These are phyloP conservation scores for Drosophila stalkeri DNA, from an alignment of 2,888 invertebrate species.

Conservation along the genomic window DNA sequence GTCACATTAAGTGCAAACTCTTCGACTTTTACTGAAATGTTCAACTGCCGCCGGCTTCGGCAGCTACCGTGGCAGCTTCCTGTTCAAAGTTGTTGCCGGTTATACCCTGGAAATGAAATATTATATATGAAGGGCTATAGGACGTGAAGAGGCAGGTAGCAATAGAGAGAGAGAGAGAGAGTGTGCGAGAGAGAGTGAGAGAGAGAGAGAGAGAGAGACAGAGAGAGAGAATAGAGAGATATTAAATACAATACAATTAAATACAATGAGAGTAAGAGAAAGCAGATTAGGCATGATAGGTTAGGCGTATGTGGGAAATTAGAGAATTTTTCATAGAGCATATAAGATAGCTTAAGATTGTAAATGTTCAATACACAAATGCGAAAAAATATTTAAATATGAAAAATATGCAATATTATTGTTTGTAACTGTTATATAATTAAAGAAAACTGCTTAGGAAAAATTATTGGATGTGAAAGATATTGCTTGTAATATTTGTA, in stretches of 20 bases:
- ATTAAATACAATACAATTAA: no score
- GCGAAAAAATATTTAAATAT: no score
- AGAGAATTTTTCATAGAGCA: background rate
- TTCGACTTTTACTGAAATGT: slow-evolving; percentile 50
- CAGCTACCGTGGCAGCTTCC: slow-evolving; percentile 5
- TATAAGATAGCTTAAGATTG: background rate
- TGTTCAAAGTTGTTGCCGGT: slow-evolving; percentile 20
- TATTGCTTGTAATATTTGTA: no score
- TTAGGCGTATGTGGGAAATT: background rate
- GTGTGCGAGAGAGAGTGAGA: background rate
- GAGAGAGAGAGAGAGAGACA: background rate
- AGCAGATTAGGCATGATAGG: background rate
- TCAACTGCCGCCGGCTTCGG: slow-evolving; percentile 41
- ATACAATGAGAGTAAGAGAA: background rate
- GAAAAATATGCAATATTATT: no score
- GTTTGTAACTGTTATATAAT: no score
- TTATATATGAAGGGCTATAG: background rate
- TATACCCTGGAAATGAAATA: slow-evolving; percentile 22
- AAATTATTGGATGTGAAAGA: no score
- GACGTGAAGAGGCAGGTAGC: background rate
- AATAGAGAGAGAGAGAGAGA: background rate
- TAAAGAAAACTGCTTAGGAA: no score
- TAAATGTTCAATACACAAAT: no score
- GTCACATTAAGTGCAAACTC: slow-evolving; percentile 61
- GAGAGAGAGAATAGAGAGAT: background rate